These are phyloP conservation scores for Agelas oroides DNA, from an alignment of 37 sponge, comb jelly and placozoan species.

Conservation along the genomic window DNA sequence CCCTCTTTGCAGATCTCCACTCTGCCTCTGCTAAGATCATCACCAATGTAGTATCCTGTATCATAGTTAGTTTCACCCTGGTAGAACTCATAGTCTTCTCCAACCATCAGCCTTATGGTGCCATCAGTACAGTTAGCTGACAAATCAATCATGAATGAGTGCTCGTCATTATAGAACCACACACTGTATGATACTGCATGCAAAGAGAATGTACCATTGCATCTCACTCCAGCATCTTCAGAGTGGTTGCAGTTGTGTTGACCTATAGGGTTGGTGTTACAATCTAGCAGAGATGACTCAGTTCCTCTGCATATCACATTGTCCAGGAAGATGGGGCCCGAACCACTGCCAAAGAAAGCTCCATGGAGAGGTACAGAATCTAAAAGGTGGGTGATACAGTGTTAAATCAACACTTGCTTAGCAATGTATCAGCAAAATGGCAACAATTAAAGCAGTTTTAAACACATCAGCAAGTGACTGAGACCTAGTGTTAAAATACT, in stretches of 20 bases:
- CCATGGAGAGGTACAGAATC: neutral
- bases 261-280: neutral
- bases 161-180: no score
- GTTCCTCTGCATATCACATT: constrained; percentile 5
- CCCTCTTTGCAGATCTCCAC: constrained; percentile 46
- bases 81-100: constrained; percentile 16
- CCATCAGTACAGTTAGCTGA: constrained; percentile 33
- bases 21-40: constrained; percentile 8
- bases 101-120: constrained; percentile 12
- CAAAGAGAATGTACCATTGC: no score
- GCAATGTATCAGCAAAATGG: no score
- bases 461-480: no score
- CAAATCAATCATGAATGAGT: neutral
- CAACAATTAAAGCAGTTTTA: no score
- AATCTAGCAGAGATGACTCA: constrained; percentile 3
- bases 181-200: no score
- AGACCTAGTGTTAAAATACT: no score
- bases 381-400: no score
- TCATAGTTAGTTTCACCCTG: no score
- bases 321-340: neutral
- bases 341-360: constrained; percentile 9
- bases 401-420: no score
- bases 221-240: no score
- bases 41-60: neutral
- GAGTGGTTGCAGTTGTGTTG: no score